Evolutionary conservation across 2,888 invertebrate genomes (phyloP), one percentile per base, ranked within the genome.

Genomic region (Osmoderma eremita): DNA sequence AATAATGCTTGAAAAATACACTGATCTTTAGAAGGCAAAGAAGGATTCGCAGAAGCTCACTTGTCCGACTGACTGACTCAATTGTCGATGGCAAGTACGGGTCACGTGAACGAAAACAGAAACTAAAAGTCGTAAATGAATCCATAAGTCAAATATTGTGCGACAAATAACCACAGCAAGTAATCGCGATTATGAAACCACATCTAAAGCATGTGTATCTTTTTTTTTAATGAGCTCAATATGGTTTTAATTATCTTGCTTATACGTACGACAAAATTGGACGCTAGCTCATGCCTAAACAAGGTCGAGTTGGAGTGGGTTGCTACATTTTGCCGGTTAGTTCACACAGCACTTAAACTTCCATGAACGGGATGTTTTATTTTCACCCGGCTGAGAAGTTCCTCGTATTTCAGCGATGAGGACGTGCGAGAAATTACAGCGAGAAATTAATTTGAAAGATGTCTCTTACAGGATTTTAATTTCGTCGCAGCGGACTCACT

Each of bases 231-330:
- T 72, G 72, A 67, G 71, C 71, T 70, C 69, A 30, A 30, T 71
- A 63, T 65, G 69, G 70, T 66, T 71, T 76, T 79, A 79, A 79
- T 79, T 79, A 78, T 76, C 72, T 72, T 74, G 76, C 75, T 77
- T 77, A n/a, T n/a, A 75, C 77, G 75, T 78, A 78, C 76, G 76
- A 75, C 71, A 69, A 75, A 74, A 76, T 73, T 77, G 75, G 77
- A 78, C 76, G 79, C 74, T 70, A 75, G 71, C 78, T 80, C 80
- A 80, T 80, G 80, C 80, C 80, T 80, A 80, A 80, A 79, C 80
- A 79, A 80, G 67, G 20, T 67, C 72, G 67, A 69, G 71, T 75
- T 75, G 74, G 74, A 73, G 74, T 73, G 73, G 73, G 74, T 71
- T 70, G 71, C 69, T 65, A 58, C 73, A 72, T 73, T 75, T 73